Percentiles rank a stretch among this genome's conserved stretches.
phyloP scores from a whole-genome alignment of 2,113 vertebrate species.

The Megaceryle torquata region DNA sequence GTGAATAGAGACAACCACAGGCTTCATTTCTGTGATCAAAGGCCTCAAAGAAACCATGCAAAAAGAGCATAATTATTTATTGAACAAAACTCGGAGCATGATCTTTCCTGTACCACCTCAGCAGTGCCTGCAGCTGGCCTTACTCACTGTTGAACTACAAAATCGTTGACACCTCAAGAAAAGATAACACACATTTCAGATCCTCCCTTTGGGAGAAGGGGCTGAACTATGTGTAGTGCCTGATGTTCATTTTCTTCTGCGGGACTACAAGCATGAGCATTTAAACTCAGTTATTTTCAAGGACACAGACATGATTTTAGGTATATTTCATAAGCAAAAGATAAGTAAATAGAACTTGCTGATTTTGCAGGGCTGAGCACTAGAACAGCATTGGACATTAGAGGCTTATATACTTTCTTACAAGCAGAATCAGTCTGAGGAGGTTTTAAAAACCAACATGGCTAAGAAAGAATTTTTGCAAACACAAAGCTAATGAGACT shows the following conservation, averaged over 20 bases:
- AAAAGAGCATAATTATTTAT: constrained; percentile 6
- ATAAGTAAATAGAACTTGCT: neutral
- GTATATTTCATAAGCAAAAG: neutral
- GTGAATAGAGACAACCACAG: constrained; percentile 14
- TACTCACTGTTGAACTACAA: neutral
- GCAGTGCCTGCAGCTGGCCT: neutral
- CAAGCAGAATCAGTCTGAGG: neutral
- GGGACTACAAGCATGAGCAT: too few species aligned
- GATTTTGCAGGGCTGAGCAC: neutral
- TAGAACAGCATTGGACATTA: neutral
- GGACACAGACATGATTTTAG: neutral
- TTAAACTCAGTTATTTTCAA: neutral
- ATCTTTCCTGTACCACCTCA: neutral
- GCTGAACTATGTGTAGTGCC: neutral
- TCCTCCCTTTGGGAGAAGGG: neutral
- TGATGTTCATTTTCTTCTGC: neutral
- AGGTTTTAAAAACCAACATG: neutral
- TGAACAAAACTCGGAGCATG: neutral
- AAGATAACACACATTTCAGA: neutral
- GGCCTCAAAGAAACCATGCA: neutral
- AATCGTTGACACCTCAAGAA: neutral
- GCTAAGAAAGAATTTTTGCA: constrained; percentile 4
- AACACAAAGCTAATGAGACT: constrained; percentile 20
- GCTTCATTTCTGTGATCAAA: constrained; percentile 37
- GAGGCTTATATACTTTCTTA: neutral